phyloP scores from a whole-genome alignment of 2,797 vertebrate species.

The Rhabdophis nuchalis region DNA sequence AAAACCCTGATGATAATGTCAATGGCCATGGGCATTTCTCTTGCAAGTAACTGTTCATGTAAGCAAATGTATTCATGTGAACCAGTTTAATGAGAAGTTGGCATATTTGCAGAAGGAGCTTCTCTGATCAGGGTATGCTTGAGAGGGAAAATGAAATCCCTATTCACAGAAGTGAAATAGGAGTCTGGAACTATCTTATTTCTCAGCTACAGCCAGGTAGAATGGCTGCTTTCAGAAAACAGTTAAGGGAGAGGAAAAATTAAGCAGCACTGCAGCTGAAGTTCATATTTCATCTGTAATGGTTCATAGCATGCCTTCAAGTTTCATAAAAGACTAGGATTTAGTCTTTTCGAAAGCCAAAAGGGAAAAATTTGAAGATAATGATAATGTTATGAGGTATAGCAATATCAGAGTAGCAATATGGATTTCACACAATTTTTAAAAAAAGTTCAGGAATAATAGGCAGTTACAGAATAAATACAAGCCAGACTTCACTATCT shows the following conservation, averaged over 20 bases:
- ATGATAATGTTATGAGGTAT: background rate
- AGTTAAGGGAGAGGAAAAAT: background rate
- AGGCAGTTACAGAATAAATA: background rate
- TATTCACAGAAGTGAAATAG: background rate
- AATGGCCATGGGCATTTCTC: background rate
- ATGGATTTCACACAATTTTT: background rate
- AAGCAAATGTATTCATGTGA: slow-evolving; percentile 3
- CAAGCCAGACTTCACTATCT: background rate
- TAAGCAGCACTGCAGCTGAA: background rate
- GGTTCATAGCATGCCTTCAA: too few species aligned
- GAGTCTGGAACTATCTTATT: background rate
- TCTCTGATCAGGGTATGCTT: slow-evolving; percentile 1
- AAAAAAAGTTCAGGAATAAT: background rate
- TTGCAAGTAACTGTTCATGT: slow-evolving; percentile 2
- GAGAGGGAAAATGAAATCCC: background rate
- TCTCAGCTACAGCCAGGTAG: background rate
- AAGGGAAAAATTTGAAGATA: background rate
- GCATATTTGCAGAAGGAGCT: background rate
- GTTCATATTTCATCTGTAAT: background rate
- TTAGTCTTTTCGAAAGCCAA: background rate
- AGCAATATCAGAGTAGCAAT: too few species aligned
- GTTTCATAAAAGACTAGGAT: background rate
- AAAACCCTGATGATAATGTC: background rate
- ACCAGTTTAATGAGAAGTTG: background rate
- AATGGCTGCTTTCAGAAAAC: background rate